Base-by-base conservation (phyloP, 2,797 vertebrate genomes). In the Etheostoma nigrum region DNA sequence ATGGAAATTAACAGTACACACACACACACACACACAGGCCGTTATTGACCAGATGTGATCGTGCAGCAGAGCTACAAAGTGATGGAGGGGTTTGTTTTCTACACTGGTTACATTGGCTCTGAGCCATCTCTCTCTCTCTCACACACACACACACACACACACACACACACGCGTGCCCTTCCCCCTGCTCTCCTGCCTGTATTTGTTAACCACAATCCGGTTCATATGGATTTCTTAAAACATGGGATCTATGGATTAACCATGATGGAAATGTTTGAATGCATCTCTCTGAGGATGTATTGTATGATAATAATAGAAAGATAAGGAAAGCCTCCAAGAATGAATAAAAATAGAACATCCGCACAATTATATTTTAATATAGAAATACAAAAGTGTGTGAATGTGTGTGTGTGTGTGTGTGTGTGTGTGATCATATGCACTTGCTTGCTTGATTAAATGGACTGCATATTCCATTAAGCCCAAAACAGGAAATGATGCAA, bases 401-500 rank as follows among this genome's bases (percentile, higher is more conserved):
- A 16, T 63, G 14, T 44, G 13, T 55, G 51, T 27, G 36, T 58
- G 72, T 57, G 57, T 52, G 67, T 55, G 30, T 5, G 48, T 54
- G 33, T n/a, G 30, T 47, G 25, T 23, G 44, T 54, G 44, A 76
- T 63, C 55, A 64, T 15, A n/a, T 58, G 36, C 60, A 58, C 33
- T 21, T 44, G 44, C 45, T 33, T 55, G 67, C 70, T 80, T 90
- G 80, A 89, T 89, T 89, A 82, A 89, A 89, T 87, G 55, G 61
- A 78, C 19, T 2, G 40, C 59, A 65, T 63, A 57, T 81, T 81
- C 75, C 83, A 90, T 89, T 83, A 82, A 42, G 21, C 68, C 19
- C 9, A 13, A 51, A 64, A 84, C 72, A 89, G 88, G 84, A 92
- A 91, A 89, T 91, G 84, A 90, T 81, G 85, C 14, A 45, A 89